These are phyloP conservation scores for Herpetotheres cachinnans DNA, from an alignment of 2,113 vertebrate species.

Conservation along the genomic window DNA sequence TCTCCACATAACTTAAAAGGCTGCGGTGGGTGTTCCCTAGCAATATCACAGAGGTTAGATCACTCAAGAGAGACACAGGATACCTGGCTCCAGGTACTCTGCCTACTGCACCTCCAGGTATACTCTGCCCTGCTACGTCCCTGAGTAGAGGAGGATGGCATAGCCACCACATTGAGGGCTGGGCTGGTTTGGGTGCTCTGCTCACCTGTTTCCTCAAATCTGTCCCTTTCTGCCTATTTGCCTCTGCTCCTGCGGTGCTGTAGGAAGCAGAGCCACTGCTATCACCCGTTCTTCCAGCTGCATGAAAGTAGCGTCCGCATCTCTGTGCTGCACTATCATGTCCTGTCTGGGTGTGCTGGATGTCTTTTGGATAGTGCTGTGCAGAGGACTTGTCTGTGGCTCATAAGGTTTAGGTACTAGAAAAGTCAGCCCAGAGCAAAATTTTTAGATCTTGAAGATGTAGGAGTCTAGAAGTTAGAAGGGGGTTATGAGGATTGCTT, in stretches of 20 bases:
- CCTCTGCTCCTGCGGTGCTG: neutral
- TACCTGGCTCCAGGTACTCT: neutral
- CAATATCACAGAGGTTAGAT: neutral
- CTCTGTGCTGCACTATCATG: neutral
- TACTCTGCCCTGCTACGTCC: neutral
- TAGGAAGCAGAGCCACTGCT: neutral
- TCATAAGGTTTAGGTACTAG: neutral
- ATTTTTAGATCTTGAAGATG: neutral
- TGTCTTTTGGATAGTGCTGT: neutral
- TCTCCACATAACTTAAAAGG: neutral
- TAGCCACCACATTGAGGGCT: neutral
- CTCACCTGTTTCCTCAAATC: neutral
- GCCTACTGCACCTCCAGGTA: neutral
- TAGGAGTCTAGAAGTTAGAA: neutral
- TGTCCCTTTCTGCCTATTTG: neutral
- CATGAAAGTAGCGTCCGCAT: neutral
- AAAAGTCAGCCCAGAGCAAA: neutral
- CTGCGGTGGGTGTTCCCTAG: neutral
- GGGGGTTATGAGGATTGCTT: neutral
- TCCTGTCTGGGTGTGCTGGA: neutral
- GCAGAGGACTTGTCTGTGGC: neutral
- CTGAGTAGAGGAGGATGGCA: neutral
- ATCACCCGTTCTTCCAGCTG: neutral
- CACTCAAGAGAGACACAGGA: neutral
- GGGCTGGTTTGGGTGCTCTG: neutral